These are phyloP conservation scores for Capitulum mitella DNA, from an alignment of 2,888 invertebrate genomes.

Conservation along the genomic window DNA sequence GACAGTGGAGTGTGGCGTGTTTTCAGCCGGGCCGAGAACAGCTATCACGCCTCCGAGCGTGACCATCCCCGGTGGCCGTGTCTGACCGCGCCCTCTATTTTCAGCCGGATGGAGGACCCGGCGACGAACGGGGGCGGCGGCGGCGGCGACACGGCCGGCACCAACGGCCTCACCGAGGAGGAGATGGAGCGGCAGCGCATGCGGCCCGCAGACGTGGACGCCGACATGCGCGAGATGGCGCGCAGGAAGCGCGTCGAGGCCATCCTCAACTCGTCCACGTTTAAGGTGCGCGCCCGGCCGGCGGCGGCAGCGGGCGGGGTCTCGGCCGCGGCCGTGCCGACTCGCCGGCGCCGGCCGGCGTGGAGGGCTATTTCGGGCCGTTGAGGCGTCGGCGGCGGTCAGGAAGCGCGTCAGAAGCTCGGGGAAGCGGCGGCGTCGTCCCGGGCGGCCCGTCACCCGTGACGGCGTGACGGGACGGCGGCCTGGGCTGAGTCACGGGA, in stretches of 20 bases:
- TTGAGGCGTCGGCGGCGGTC: not conserved
- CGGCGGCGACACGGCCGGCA: not conserved
- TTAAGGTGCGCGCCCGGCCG: conserved; percentile 44
- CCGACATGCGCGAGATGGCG: conserved; percentile 84
- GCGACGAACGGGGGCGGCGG: not conserved
- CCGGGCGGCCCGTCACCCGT: not conserved
- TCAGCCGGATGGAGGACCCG: not conserved
- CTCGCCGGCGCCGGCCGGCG: too few species aligned
- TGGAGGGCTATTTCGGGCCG: too few species aligned
- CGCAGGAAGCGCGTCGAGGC: conserved; percentile 94
- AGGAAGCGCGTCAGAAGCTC: not conserved
- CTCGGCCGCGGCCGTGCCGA: too few species aligned
- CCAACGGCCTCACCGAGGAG: not conserved
- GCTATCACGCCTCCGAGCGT: too few species aligned
- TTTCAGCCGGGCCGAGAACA: too few species aligned
- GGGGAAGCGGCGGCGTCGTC: not conserved
- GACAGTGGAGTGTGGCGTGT: too few species aligned
- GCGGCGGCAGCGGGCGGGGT: not conserved
- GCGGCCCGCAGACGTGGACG: conserved; percentile 42
- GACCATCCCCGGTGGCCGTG: too few species aligned
- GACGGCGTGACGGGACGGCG: too few species aligned
- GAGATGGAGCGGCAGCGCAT: conserved; percentile 37
- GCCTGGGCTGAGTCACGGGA: too few species aligned
- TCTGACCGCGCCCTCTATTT: too few species aligned
- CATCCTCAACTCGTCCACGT: conserved; percentile 80